Percentiles rank a stretch among this genome's conserved stretches.
Evolutionary conservation across 2,888 invertebrate species (phyloP).

Genomic region (Cosmia pyralina): DNA sequence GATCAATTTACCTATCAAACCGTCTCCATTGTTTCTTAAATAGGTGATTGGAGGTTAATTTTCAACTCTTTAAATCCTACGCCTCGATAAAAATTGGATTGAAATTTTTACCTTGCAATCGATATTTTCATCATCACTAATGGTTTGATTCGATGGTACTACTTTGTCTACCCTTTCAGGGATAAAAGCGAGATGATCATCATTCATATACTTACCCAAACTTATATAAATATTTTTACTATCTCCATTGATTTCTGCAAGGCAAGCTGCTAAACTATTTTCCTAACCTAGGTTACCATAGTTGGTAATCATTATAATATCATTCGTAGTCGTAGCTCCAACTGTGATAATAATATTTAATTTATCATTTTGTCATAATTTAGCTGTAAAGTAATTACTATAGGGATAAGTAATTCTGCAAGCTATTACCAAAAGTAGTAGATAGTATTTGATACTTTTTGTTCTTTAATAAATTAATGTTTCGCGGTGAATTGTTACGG

Average conservation of each 20-base stretch:
- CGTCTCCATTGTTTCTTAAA: neutral
- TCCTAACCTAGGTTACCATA: constrained; percentile 34
- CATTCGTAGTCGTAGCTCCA: constrained; percentile 80
- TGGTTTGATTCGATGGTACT: too few species aligned
- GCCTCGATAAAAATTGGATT: neutral
- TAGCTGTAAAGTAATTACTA: constrained; percentile 48
- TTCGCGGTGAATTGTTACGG: neutral
- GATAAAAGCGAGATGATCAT: neutral
- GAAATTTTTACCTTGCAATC: neutral
- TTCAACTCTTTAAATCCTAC: too few species aligned
- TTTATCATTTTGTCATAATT: constrained; percentile 57
- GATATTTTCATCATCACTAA: neutral
- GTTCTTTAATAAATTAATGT: neutral
- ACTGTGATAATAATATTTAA: constrained; percentile 81
- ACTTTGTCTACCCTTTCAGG: neutral
- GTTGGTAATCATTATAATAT: constrained; percentile 49
- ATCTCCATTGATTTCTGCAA: constrained; percentile 10
- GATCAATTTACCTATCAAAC: neutral
- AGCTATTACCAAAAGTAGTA: neutral
- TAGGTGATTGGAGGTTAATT: neutral
- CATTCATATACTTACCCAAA: neutral
- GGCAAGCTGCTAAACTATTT: constrained; percentile 22
- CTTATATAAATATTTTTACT: constrained; percentile 2
- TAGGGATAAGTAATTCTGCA: constrained; percentile 44
- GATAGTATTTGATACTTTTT: neutral